Evolutionary conservation across 2,888 invertebrate genomes (phyloP).

Genomic region (Cantharis flavilabris): DNA sequence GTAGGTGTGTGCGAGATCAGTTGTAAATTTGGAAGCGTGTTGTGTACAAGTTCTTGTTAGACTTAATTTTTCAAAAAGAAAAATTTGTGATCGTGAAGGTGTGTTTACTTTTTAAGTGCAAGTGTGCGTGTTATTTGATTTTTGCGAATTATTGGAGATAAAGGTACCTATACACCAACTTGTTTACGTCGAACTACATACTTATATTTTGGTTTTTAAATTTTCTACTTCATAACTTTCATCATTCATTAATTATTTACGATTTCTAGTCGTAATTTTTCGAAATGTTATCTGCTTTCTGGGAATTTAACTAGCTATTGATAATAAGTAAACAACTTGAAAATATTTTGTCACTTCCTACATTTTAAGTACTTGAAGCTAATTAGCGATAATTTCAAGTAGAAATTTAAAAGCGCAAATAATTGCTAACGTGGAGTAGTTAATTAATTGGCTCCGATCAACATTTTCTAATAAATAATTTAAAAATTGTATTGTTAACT

Average conservation of each 20-base stretch:
- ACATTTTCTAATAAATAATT: neutral
- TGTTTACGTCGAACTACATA: neutral
- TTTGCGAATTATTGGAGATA: neutral
- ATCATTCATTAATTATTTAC: neutral
- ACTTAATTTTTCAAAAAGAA: neutral
- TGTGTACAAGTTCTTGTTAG: conserved; percentile 9
- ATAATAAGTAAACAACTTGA: neutral
- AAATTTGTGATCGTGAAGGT: neutral
- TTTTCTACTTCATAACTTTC: neutral
- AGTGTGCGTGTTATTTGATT: neutral
- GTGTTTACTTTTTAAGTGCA: neutral
- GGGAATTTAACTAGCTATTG: neutral
- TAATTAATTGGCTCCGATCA: neutral
- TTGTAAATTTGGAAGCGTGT: conserved; percentile 49
- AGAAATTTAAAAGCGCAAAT: neutral
- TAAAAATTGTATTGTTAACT: neutral
- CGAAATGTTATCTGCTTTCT: neutral
- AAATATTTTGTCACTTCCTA: neutral
- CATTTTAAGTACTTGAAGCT: neutral
- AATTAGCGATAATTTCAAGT: neutral
- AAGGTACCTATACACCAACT: neutral
- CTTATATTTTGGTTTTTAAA: neutral
- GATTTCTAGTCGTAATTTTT: neutral
- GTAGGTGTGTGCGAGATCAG: conserved; percentile 49
- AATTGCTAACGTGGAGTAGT: neutral